phyloP scores from a whole-genome alignment of 2,797 vertebrate genomes.

The Fratercula arctica region DNA sequence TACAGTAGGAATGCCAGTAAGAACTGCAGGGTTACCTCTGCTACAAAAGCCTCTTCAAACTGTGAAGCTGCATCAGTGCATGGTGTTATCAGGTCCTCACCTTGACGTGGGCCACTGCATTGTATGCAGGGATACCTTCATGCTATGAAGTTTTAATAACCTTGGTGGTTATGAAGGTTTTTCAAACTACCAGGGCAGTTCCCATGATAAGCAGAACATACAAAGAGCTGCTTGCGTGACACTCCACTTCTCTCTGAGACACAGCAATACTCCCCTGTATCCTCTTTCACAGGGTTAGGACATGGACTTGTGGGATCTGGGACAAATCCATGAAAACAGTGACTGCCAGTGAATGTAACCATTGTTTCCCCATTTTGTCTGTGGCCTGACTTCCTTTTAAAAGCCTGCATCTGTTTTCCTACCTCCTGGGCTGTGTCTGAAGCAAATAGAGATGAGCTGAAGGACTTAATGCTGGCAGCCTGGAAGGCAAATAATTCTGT shows the following conservation, averaged over 20 bases:
- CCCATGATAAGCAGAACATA: background rate
- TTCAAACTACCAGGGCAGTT: background rate
- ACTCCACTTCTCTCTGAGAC: background rate
- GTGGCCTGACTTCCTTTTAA: background rate
- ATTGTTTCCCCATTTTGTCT: background rate
- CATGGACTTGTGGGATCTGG: background rate
- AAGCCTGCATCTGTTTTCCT: background rate
- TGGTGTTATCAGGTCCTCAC: background rate
- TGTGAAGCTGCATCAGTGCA: background rate
- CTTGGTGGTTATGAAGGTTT: background rate
- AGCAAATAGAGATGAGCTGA: slow-evolving; percentile 27
- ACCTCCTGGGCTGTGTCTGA: background rate
- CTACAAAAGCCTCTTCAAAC: background rate
- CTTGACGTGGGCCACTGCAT: background rate
- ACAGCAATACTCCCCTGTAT: background rate
- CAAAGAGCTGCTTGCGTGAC: background rate
- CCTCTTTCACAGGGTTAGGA: background rate
- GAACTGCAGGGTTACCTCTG: background rate
- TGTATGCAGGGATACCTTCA: background rate
- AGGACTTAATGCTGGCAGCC: slow-evolving; percentile 25
- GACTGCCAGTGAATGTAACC: background rate
- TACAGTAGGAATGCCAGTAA: background rate
- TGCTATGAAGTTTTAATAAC: background rate
- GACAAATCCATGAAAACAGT: background rate
- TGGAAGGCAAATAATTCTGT: slow-evolving; percentile 45